Percentiles rank a stretch among this genome's conserved stretches.
Evolutionary conservation across 2,113 vertebrate genomes (phyloP).

Genomic region (Oncorhynchus kisutch): DNA sequence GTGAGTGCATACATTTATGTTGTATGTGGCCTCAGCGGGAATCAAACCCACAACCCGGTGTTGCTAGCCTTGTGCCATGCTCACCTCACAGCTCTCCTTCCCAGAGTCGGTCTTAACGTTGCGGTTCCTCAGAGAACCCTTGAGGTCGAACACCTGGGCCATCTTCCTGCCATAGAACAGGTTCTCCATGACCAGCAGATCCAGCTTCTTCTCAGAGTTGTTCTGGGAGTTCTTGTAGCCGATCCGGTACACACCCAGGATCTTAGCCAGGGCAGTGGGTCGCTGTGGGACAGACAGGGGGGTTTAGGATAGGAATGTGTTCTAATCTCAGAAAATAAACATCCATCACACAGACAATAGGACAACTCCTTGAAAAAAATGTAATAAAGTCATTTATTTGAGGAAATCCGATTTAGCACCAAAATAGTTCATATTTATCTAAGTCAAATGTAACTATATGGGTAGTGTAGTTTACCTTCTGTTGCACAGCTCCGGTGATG

Average conservation of each 20-base stretch:
- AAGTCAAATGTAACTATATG: too few species aligned
- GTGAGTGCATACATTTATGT: too few species aligned
- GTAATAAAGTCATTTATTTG: too few species aligned
- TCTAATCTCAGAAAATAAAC: too few species aligned
- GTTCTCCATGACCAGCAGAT: conserved; percentile 98
- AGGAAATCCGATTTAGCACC: too few species aligned
- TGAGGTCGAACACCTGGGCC: conserved; percentile 98
- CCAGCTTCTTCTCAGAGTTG: conserved; percentile 98
- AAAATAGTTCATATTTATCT: too few species aligned
- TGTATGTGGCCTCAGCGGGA: too few species aligned
- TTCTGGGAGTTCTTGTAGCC: conserved; percentile 99
- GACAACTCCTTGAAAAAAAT: too few species aligned
- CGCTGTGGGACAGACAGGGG: conserved; percentile 68
- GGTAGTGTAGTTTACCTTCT: conserved; percentile 79
- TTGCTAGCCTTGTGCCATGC: too few species aligned
- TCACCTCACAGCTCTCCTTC: conserved; percentile 93
- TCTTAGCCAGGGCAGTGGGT: conserved; percentile 95
- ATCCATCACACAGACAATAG: too few species aligned
- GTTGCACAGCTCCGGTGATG: conserved; percentile 93
- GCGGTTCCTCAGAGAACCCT: conserved; percentile 94
- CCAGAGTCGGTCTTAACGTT: conserved; percentile 97
- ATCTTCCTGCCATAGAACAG: conserved; percentile 98
- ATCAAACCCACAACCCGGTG: too few species aligned
- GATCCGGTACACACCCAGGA: conserved; percentile 95
- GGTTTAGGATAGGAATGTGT: not conserved